Base-by-base conservation (phyloP, 2,113 vertebrate species). In the Phalacrocorax aristotelis region DNA sequence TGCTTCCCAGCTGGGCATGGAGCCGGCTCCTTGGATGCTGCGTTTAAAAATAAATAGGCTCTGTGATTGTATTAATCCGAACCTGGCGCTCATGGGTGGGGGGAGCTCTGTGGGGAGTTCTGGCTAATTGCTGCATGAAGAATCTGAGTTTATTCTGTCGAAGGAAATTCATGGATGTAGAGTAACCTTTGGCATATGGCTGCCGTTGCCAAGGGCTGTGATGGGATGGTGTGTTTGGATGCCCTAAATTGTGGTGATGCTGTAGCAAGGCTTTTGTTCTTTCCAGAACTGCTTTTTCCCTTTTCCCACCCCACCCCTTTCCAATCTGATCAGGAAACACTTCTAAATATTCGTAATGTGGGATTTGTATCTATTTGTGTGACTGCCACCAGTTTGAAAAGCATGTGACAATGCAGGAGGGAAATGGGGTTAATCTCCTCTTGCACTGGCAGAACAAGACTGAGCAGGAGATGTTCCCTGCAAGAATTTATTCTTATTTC, bases 401-500 rank as follows among this genome's bases (percentile, higher is more conserved):
- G 70, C 77, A 55, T 79, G 89, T 95, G 89, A 81, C 64, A 60
- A 4, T 52, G 69, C 34, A 46, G 69, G 32, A 12, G 84, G 38
- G n/a, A 82, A 74, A 68, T 6, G 4, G 54, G 72, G 86, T 90
- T 95, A 89, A 91, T 83, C 89, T 91, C 46, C 48, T 91, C 26
- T 64, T 72, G 89, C 25, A 1, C 60, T 75, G 83, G 61, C 83
- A 83, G 71, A 64, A 42, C 58, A 61, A 60, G 85, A 62, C 84
- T 82, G 74, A 79, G 76, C 82, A 55, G 65, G 75, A 74, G 36
- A 32, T 52, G 38, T n/a, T 60, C 16, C 32, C 44, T 57, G 13
- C n/a, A 68, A 70, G 29, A 58, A 38, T 69, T 78, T 64, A 40
- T 49, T 79, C 25, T 57, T 65, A 8, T 30, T 75, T 40, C 68